Evolutionary conservation across 2,797 vertebrate species (phyloP).

Genomic region (Anguilla marmorata): DNA sequence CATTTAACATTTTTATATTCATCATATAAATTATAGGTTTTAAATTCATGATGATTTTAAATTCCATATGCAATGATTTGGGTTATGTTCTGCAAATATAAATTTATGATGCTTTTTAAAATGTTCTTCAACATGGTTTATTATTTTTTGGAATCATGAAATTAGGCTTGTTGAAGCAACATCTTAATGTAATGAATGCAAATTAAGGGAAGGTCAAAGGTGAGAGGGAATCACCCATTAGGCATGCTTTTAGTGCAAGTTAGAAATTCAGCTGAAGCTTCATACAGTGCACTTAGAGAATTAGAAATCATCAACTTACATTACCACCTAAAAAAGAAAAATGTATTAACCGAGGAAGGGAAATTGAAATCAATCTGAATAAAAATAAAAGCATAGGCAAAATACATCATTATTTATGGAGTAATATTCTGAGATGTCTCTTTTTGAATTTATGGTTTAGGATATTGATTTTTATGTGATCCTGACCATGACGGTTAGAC

Average conservation of each 20-base stretch:
- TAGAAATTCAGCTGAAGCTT: not conserved
- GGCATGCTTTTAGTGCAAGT: not conserved
- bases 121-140: not conserved
- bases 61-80: not conserved
- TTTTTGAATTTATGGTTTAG: not conserved
- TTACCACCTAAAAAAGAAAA: not conserved
- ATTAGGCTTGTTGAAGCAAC: not conserved
- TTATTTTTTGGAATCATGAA: not conserved
- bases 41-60: not conserved
- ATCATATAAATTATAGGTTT: not conserved
- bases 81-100: not conserved
- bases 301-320: not conserved
- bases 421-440: not conserved
- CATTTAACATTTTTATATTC: not conserved
- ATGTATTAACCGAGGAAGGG: not conserved
- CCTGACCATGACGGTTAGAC: not conserved
- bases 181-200: not conserved
- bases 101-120: not conserved
- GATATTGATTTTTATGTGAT: not conserved
- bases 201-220: not conserved
- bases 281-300: not conserved
- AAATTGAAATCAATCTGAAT: not conserved
- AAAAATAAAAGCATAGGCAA: not conserved
- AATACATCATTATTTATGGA: not conserved
- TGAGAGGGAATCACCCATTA: not conserved